Conservation (phyloP, 2,888 invertebrate species). For the Nemurella pictetii region DNA sequence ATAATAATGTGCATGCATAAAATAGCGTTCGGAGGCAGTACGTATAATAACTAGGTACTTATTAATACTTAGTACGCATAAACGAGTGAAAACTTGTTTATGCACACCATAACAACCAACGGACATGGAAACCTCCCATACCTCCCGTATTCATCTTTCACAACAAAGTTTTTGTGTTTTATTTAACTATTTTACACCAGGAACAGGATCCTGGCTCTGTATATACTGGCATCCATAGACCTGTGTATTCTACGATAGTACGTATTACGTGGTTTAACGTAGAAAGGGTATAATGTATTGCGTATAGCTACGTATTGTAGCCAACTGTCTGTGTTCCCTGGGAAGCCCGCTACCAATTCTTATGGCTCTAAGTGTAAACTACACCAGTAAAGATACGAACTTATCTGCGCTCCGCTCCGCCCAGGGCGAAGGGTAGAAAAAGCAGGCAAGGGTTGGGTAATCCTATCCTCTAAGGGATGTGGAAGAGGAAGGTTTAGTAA, state of each 20-base stretch:
- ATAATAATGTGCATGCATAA: not conserved
- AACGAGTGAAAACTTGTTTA: not conserved
- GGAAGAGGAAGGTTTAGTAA: conserved; percentile 1
- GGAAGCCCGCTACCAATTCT: not conserved
- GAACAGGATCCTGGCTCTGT: not conserved
- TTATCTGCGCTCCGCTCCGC: not conserved
- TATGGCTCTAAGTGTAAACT: not conserved
- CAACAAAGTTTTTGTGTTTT: not conserved
- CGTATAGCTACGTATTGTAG: too few relatives aligned
- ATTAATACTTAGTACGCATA: not conserved
- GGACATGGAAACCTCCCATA: too few relatives aligned
- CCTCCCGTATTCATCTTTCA: not conserved
- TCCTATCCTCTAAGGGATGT: conserved; percentile 18
- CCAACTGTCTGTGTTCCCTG: not conserved
- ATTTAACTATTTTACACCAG: not conserved
- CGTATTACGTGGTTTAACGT: too few relatives aligned
- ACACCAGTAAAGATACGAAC: conserved; percentile 4
- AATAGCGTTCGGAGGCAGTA: too few relatives aligned
- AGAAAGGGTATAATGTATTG: not conserved
- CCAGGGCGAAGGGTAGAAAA: not conserved
- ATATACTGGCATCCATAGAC: not conserved
- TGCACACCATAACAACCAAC: not conserved
- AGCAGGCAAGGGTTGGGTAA: not conserved
- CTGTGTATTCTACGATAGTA: not conserved
- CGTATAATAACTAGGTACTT: too few relatives aligned